Percentiles rank a stretch among this genome's conserved stretches.
These are phyloP conservation scores for Galleria mellonella DNA, from an alignment of 1,140 invertebrate species.

Conservation along the genomic window DNA sequence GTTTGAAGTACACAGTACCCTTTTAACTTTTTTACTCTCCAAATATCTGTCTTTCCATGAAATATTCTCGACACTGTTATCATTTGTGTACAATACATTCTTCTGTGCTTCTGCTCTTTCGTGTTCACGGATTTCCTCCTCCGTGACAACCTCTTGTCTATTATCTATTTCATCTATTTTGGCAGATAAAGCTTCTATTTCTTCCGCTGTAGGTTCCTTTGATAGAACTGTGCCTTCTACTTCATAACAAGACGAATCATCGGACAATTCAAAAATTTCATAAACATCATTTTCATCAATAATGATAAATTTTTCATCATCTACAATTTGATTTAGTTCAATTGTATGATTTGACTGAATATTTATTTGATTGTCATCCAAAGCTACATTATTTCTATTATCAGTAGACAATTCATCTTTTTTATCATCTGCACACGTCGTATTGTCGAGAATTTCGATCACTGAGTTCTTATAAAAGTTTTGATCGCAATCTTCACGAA, in stretches of 20 bases:
- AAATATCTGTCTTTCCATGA: conserved; percentile 69
- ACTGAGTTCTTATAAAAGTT: conserved; percentile 31
- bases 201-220: conserved; percentile 56
- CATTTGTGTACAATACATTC: conserved; percentile 13
- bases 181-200: conserved; percentile 59
- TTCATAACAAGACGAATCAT: conserved; percentile 63
- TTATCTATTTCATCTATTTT: conserved; percentile 64
- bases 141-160: conserved; percentile 30
- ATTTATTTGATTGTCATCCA: too few relatives aligned
- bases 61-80: conserved; percentile 43
- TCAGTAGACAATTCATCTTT: neutral
- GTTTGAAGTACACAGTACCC: conserved; percentile 71
- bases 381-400: too few relatives aligned
- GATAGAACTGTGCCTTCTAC: conserved; percentile 54
- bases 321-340: conserved; percentile 4
- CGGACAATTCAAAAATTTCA: conserved; percentile 60
- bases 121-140: conserved; percentile 28
- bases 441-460: neutral
- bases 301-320: conserved; percentile 6
- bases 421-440: neutral
- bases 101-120: conserved; percentile 13
- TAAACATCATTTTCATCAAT: conserved; percentile 32
- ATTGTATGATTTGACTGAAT: neutral
- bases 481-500: conserved; percentile 45
- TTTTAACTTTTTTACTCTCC: conserved; percentile 74